phyloP scores from a whole-genome alignment of 2,797 vertebrate genomes.

The Poecilia picta region DNA sequence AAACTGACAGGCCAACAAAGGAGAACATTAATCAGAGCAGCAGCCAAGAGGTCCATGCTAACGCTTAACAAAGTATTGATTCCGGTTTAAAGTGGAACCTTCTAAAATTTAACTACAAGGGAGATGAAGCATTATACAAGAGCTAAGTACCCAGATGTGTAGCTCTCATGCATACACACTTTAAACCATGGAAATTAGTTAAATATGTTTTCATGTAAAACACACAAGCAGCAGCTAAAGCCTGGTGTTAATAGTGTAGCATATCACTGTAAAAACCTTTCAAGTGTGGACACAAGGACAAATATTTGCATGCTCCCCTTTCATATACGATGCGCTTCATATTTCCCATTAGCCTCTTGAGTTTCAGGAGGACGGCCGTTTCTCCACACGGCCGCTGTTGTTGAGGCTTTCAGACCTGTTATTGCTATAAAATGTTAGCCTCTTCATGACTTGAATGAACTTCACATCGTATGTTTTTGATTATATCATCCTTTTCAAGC shows the following conservation, averaged over 20 bases:
- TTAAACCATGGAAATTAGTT: background rate
- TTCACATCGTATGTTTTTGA: background rate
- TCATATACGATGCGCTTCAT: too few species aligned
- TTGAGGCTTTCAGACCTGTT: too few species aligned
- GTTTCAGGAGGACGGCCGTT: too few species aligned
- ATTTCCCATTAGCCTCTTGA: too few species aligned
- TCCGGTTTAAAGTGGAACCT: background rate
- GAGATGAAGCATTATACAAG: background rate
- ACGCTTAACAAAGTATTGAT: background rate
- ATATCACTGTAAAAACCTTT: too few species aligned
- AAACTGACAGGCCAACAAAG: background rate
- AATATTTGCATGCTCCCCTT: too few species aligned
- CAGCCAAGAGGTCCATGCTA: background rate
- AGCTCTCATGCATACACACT: background rate
- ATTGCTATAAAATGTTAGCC: too few species aligned
- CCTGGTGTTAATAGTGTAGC: background rate
- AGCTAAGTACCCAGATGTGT: background rate
- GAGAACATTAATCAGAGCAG: slow-evolving; percentile 2
- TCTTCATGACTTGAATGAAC: too few species aligned
- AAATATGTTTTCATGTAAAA: background rate
- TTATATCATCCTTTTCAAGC: background rate
- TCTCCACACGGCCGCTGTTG: too few species aligned
- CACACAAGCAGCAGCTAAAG: background rate
- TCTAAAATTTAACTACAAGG: background rate
- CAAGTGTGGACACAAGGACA: too few species aligned